Base-by-base conservation (phyloP, 2,113 vertebrate genomes). In the Odontesthes bonariensis region DNA sequence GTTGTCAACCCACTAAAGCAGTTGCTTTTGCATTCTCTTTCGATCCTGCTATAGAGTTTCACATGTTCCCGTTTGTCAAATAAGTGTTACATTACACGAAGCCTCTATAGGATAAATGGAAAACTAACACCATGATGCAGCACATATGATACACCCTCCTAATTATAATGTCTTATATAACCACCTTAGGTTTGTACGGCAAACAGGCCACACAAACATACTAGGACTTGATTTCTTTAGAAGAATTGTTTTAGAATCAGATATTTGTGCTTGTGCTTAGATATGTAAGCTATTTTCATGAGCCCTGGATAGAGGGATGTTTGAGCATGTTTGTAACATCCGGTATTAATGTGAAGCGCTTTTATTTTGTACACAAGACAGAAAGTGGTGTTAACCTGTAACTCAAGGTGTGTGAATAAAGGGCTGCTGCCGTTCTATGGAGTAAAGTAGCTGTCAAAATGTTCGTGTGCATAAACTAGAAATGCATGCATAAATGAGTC, bases 121-220 rank as follows among this genome's bases (percentile, higher is more conserved):
- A 58, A 79, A 61, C 10, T 11, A 33, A 69, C 35, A 64, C 66
- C 8, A n/a, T 11, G 27, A 19, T 27, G 3, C 12, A 68, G 57
- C 66, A 55, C 12, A 9, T 3, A 2, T 53, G 38, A 3, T 38
- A 32, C 14, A 61, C 22, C 46, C 19, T 38, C 46, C 55, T 52
- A 33, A 53, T 47, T 46, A 67, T 17, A 49, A 70, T 46, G 40
- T 31, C 38, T 67, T 60, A 55, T 8, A 16, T 17, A 57, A 67
- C 46, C 2, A 4, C 12, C 13, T 13, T 11, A n/a, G 47, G 33
- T 40, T 42, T 47, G 22, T 1, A 47, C 52, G 16, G 52, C n/a
- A 19, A 75, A 57, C 20, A 32, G 31, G 0, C 14, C 9, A 69
- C 38, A 57, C 27, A 61, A 35, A 54, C 16, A 58, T 1, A 11